A percentile compares a stretch with the other conserved stretches of the same genome.
phyloP scores from a whole-genome alignment of 2,888 invertebrate species.

The Lithophane socia region DNA sequence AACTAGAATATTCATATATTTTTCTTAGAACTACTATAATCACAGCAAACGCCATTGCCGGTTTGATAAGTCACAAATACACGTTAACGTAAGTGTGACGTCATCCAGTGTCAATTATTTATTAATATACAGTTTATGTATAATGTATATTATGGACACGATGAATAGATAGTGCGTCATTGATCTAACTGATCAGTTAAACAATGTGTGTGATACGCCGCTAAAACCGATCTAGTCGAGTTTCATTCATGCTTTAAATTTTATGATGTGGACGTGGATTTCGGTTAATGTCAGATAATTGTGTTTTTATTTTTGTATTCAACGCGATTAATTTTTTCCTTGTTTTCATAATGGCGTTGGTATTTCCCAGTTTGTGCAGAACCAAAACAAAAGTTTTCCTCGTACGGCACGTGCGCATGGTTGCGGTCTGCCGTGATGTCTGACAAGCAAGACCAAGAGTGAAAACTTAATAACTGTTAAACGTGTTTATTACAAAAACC shows the following conservation, averaged over 20 bases:
- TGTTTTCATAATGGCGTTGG: constrained; percentile 35
- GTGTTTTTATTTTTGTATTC: constrained; percentile 1
- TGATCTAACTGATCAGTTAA: neutral
- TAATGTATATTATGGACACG: constrained; percentile 7
- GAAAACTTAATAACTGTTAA: constrained; percentile 34
- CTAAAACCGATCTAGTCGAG: neutral
- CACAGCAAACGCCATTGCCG: neutral
- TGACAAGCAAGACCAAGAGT: constrained; percentile 26
- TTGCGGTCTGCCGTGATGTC: constrained; percentile 18
- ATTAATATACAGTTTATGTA: constrained; percentile 7
- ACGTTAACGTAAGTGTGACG: constrained; percentile 16
- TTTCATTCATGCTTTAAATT: constrained; percentile 25
- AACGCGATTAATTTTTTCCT: constrained; percentile 24
- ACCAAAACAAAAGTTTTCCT: constrained; percentile 51
- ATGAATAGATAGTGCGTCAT: constrained; percentile 36
- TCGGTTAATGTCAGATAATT: constrained; percentile 8
- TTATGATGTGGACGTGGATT: constrained; percentile 4
- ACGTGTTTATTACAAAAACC: constrained; percentile 26
- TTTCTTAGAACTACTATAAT: constrained; percentile 28
- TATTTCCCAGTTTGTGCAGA: constrained; percentile 49
- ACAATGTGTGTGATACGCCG: constrained; percentile 13
- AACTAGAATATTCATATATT: constrained; percentile 23
- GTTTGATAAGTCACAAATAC: constrained; percentile 30
- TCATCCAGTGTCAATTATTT: constrained; percentile 29
- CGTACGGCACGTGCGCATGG: constrained; percentile 26